Base-by-base conservation (phyloP, 2,113 vertebrate species). In the Gorilla gorilla region DNA sequence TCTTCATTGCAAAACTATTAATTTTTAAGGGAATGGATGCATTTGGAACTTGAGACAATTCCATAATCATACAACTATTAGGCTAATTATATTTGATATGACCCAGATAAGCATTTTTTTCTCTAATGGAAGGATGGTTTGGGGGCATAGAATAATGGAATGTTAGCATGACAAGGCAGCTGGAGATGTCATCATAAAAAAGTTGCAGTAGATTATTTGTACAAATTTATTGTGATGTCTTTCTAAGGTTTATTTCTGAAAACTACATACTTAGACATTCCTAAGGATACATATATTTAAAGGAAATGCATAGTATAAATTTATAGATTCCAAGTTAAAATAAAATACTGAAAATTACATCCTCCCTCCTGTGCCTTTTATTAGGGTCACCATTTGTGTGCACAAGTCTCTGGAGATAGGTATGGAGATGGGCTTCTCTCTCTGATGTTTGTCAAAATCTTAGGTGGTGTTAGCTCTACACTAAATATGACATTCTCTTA, bases 81-180 rank as follows among this genome's bases (percentile, higher is more conserved):
- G 57, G 45, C 52, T 94, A 96, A 97, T 96, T 95, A 95, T 96
- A 94, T 96, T 93, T 92, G 52, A 87, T 84, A 80, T 76, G 75
- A 87, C 88, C 68, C 84, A 94, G 80, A 92, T 92, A 59, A 48
- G n/a, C 70, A 89, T 92, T 89, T 91, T 87, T 93, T 76, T 38
- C 50, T 93, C 52, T 97, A 96, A 96, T 50, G 95, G 57, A 96
- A 90, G 61, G 38, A 55, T 94, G 68, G 13, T 92, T 82, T 95
- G 94, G 64, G 88, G 55, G 95, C 95, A 97, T 94, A 94, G 48
- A 35, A 90, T 92, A 96, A 96, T 95, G 83, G 61, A 95, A 93
- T 87, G 93, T 92, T 96, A 94, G 48, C 55, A 88, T 83, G 88
- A 97, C 90, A 97, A 92, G 68, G 40, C 87, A 96, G 89, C 66